Percentiles rank a stretch among this genome's conserved stretches.
phyloP scores from a whole-genome alignment of 2,888 invertebrate species.

The Philopedon plagiatum region DNA sequence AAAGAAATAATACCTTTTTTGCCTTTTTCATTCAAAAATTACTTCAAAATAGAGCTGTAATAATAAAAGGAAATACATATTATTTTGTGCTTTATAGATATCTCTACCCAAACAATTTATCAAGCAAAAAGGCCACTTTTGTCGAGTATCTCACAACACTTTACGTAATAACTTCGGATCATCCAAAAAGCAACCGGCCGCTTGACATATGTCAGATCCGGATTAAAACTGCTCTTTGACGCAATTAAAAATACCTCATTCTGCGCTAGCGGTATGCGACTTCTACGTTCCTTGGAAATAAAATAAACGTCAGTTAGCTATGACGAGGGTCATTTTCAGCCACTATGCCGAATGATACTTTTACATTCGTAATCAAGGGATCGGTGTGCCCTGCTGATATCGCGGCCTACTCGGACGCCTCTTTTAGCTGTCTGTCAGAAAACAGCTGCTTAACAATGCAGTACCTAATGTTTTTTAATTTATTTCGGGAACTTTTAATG shows the following conservation, averaged over 20 bases:
- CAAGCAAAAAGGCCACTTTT: slow-evolving; percentile 15
- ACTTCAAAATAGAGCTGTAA: not conserved
- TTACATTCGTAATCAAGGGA: slow-evolving; percentile 44
- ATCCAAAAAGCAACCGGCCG: slow-evolving; percentile 24
- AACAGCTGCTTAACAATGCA: slow-evolving; percentile 30
- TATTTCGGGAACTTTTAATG: not conserved
- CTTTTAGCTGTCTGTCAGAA: slow-evolving; percentile 33
- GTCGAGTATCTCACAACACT: slow-evolving; percentile 20
- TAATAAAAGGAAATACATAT: not conserved
- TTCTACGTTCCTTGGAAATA: slow-evolving; percentile 54
- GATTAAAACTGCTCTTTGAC: slow-evolving; percentile 45
- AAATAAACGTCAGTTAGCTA: slow-evolving; percentile 58
- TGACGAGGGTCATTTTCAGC: slow-evolving; percentile 56
- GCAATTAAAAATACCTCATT: slow-evolving; percentile 47
- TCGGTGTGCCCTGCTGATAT: slow-evolving; percentile 39
- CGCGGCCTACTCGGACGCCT: slow-evolving; percentile 21
- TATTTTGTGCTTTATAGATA: not conserved
- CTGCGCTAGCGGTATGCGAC: slow-evolving; percentile 52
- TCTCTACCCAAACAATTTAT: slow-evolving; percentile 1
- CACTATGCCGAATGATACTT: slow-evolving; percentile 41
- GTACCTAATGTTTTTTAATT: slow-evolving; percentile 22
- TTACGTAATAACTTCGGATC: slow-evolving; percentile 28
- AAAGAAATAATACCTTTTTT: no score
- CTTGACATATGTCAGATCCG: slow-evolving; percentile 47
- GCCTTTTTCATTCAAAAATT: no score